These are phyloP conservation scores for Himalopsyche japonica DNA, from an alignment of 2,888 invertebrate species.

Conservation along the genomic window DNA sequence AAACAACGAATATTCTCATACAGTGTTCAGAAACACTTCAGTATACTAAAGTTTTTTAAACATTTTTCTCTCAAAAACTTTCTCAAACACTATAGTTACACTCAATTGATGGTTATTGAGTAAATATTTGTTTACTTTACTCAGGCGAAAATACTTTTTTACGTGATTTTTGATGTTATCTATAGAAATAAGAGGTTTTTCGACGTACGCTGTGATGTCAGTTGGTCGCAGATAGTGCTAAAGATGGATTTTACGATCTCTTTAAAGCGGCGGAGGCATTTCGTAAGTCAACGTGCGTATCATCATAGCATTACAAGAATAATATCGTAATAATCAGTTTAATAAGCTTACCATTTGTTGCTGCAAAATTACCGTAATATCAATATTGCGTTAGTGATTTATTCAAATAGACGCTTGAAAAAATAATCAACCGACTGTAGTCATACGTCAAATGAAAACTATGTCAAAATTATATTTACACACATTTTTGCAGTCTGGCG, in stretches of 20 bases:
- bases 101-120: no score
- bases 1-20: no score
- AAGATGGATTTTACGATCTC: not conserved
- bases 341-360: not conserved
- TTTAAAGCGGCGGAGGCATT: not conserved
- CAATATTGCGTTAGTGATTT: not conserved
- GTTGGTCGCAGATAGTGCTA: not conserved
- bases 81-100: no score
- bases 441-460: not conserved
- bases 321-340: not conserved
- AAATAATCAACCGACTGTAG: not conserved
- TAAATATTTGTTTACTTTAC: no score
- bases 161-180: not conserved
- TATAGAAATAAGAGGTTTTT: not conserved
- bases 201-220: not conserved
- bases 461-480: not conserved
- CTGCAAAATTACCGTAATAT: not conserved
- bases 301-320: not conserved
- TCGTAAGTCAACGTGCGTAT: not conserved
- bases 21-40: no score
- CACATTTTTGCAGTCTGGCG: not conserved
- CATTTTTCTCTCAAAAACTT: no score
- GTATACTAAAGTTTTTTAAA: no score
- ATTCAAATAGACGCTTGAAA: not conserved
- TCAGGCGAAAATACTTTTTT: no score